Evolutionary conservation across 2,113 vertebrate genomes (phyloP).

Genomic region (Bothrops jararaca): DNA sequence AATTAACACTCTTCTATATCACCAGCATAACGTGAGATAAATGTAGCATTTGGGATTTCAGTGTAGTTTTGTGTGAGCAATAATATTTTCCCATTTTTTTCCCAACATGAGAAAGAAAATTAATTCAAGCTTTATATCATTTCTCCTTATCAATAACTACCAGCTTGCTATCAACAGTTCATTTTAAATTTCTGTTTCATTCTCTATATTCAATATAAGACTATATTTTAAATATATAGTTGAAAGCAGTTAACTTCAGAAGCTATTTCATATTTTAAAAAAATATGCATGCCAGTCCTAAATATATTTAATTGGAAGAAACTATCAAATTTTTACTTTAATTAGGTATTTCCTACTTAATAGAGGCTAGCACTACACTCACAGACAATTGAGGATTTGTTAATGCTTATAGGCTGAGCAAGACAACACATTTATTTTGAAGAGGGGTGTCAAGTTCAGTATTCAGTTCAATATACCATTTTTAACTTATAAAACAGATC

Average conservation of each 20-base stretch:
- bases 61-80: neutral
- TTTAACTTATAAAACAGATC: neutral
- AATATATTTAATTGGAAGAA: neutral
- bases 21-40: neutral
- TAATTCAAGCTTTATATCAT: slow-evolving; percentile 4
- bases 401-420: neutral
- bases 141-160: slow-evolving; percentile 18
- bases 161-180: neutral
- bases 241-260: neutral
- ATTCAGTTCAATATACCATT: neutral
- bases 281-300: neutral
- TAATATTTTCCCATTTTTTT: neutral
- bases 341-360: neutral
- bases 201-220: neutral
- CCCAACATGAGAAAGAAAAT: neutral
- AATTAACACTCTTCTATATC: slow-evolving; percentile 15
- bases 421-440: neutral
- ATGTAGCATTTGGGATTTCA: neutral
- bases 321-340: neutral
- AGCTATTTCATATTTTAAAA: neutral
- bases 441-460: neutral
- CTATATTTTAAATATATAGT: neutral
- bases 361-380: neutral
- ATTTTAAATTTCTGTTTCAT: neutral
- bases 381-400: neutral